phyloP scores from a whole-genome alignment of 2,113 vertebrate genomes.

The Pangasianodon hypophthalmus region DNA sequence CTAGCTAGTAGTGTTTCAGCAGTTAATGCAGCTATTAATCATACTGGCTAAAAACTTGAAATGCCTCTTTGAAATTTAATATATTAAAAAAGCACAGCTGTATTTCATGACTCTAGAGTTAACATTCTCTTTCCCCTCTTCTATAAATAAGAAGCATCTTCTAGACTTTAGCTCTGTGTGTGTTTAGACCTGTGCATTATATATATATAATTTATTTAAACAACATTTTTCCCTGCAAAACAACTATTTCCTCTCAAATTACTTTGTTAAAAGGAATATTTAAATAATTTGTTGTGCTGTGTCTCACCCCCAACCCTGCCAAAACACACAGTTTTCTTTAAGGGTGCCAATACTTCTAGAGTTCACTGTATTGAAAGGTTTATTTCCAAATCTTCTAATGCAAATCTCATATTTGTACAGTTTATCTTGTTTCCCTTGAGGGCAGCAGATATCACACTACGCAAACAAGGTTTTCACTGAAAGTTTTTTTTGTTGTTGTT shows the following conservation, averaged over 20 bases:
- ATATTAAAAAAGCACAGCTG: neutral
- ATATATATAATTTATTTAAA: too few species aligned
- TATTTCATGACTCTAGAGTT: too few species aligned
- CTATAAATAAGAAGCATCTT: neutral
- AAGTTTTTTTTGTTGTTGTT: neutral
- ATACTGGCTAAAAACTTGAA: neutral
- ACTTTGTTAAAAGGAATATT: too few species aligned
- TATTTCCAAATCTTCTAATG: neutral
- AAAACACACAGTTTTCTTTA: neutral
- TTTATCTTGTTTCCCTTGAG: neutral
- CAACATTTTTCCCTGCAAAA: too few species aligned
- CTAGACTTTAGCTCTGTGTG: too few species aligned
- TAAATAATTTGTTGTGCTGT: neutral
- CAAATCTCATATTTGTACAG: neutral
- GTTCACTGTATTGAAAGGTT: neutral
- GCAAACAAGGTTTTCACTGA: neutral
- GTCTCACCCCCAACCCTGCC: neutral
- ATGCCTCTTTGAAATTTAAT: too few species aligned
- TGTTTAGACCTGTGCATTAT: neutral
- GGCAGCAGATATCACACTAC: neutral
- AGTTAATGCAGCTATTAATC: neutral
- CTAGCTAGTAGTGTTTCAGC: neutral
- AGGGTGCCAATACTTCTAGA: neutral
- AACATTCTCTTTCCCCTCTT: neutral
- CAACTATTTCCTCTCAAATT: too few species aligned